Evolutionary conservation across 2,113 vertebrate genomes (phyloP).

Genomic region (Cynopterus brachyotis): DNA sequence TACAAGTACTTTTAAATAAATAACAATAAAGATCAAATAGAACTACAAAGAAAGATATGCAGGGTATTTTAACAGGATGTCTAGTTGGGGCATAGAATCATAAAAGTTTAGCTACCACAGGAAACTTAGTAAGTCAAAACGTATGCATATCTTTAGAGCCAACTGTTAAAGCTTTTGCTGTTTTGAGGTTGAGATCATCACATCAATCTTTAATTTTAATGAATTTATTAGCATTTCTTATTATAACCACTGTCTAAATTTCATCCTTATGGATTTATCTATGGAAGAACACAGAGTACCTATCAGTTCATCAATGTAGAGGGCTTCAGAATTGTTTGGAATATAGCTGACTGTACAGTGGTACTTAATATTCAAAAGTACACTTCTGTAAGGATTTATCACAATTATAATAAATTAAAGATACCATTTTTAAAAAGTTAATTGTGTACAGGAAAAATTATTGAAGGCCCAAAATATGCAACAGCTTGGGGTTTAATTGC

Average conservation of each 20-base stretch:
- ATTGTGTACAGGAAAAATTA: conserved; percentile 53
- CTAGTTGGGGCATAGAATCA: neutral
- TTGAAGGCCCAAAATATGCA: conserved; percentile 48
- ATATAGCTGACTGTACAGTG: neutral
- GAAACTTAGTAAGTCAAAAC: neutral
- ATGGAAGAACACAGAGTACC: conserved; percentile 64
- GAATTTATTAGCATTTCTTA: conserved; percentile 51
- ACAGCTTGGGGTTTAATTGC: conserved; percentile 53
- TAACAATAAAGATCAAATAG: neutral
- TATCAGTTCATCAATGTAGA: conserved; percentile 72
- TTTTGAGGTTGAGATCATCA: neutral
- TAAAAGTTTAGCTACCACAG: neutral
- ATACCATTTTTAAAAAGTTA: conserved; percentile 25
- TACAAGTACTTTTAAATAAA: neutral
- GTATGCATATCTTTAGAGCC: neutral
- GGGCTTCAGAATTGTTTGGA: neutral
- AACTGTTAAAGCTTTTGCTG: neutral
- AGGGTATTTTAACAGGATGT: neutral
- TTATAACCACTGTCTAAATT: conserved; percentile 67
- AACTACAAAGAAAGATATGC: neutral
- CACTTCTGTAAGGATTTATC: conserved; percentile 36
- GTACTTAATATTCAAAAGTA: neutral
- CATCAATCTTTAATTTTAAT: neutral
- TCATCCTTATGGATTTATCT: conserved; percentile 69
- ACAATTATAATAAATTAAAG: conserved; percentile 31